Evolutionary conservation across 2,113 vertebrate genomes (phyloP).

Genomic region (crab-eating macaque (Macaca fascicularis)): DNA sequence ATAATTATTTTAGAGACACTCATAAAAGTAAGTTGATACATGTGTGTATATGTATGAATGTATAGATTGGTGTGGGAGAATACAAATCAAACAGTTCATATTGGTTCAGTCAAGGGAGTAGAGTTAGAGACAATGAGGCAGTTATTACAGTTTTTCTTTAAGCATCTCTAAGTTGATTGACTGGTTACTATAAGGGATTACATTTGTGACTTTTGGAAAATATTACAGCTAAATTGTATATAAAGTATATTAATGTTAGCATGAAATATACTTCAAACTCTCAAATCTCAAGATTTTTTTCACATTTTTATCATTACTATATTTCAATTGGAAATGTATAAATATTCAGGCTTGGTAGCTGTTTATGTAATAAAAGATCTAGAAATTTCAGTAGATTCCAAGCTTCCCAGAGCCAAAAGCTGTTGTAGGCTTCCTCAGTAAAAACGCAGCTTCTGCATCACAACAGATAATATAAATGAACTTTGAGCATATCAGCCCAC

Average conservation of each 20-base stretch:
- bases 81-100: neutral
- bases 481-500: neutral
- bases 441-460: neutral
- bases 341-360: constrained; percentile 48
- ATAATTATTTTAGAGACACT: neutral
- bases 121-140: neutral
- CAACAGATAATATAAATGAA: neutral
- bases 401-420: neutral
- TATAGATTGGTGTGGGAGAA: neutral
- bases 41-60: neutral
- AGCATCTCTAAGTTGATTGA: constrained; percentile 61
- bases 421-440: neutral
- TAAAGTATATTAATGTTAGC: constrained; percentile 63
- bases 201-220: neutral
- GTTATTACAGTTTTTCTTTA: constrained; percentile 62
- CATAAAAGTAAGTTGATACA: neutral
- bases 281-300: constrained; percentile 58
- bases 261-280: constrained; percentile 71
- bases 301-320: neutral
- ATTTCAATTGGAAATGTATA: constrained; percentile 53
- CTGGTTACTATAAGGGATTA: neutral
- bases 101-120: neutral
- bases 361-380: constrained; percentile 42
- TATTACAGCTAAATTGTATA: constrained; percentile 54
- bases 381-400: neutral